Conservation (phyloP, 2,888 invertebrate species). For the Dasysyrphus albostriatus region DNA sequence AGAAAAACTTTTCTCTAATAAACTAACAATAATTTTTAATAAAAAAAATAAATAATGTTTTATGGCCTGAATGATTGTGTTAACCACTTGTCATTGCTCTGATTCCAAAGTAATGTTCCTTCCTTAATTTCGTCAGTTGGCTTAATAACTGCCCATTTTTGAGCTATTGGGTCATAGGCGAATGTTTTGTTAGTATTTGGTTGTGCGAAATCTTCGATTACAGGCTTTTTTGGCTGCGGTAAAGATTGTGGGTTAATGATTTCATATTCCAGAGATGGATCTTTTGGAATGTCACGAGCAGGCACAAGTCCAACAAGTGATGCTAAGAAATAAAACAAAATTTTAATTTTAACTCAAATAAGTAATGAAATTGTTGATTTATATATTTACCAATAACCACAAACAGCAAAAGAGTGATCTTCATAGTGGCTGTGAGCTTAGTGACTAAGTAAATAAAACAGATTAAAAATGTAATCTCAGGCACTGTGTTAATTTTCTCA, state of each 20-base stretch:
- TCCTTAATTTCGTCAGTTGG: constrained; percentile 78
- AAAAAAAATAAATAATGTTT: background rate
- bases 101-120: constrained; percentile 81
- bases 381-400: constrained; percentile 58
- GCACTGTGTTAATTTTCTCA: background rate
- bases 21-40: constrained; percentile 16
- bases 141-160: constrained; percentile 79
- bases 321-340: constrained; percentile 3
- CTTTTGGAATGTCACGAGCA: constrained; percentile 52
- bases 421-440: constrained; percentile 47
- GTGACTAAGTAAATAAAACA: constrained; percentile 28
- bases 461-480: background rate
- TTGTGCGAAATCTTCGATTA: constrained; percentile 78
- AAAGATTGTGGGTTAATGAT: constrained; percentile 77
- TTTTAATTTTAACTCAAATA: background rate
- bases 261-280: constrained; percentile 81
- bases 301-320: constrained; percentile 33
- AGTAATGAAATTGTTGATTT: background rate
- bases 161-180: constrained; percentile 78
- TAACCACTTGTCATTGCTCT: constrained; percentile 82
- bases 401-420: constrained; percentile 55
- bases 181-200: constrained; percentile 79
- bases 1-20: background rate
- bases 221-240: constrained; percentile 66
- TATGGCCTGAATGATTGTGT: constrained; percentile 76